A percentile compares a stretch with the other conserved stretches of the same genome.
Evolutionary conservation across 2,113 vertebrate genomes (phyloP).

Genomic region (Oncorhynchus clarkii): DNA sequence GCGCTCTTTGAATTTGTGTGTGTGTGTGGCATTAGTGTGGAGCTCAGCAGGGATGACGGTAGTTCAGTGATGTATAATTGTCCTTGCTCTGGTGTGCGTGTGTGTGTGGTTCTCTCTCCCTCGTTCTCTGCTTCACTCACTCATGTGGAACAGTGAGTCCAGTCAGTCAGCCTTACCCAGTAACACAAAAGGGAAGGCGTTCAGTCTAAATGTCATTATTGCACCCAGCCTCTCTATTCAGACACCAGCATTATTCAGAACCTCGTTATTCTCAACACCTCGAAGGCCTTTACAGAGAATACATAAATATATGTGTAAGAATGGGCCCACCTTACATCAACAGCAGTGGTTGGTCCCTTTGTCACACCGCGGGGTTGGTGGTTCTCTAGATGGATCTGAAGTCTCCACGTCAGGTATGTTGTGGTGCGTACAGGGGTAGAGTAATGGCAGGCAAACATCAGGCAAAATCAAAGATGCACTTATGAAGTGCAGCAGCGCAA

Average conservation of each 20-base stretch:
- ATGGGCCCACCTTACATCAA: no score
- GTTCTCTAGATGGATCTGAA: no score
- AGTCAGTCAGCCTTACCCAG: not conserved
- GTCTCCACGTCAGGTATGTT: no score
- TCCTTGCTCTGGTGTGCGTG: not conserved
- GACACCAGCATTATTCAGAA: not conserved
- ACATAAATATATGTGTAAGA: no score
- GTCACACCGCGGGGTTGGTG: no score
- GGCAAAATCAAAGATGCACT: no score
- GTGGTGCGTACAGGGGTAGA: not conserved
- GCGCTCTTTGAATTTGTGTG: not conserved
- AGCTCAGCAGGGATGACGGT: not conserved
- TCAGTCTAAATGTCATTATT: not conserved
- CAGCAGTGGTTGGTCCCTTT: no score
- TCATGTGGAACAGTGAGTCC: not conserved
- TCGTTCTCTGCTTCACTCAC: not conserved
- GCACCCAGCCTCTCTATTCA: not conserved
- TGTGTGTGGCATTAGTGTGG: not conserved
- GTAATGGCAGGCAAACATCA: no score
- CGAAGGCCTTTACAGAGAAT: not conserved
- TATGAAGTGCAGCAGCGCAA: no score
- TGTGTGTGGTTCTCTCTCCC: not conserved
- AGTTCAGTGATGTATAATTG: conserved; percentile 2
- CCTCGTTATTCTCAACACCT: not conserved
- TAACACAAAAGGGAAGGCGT: not conserved